Base-by-base conservation (phyloP, 2,797 vertebrate species). In the Sebastes kiyomatsui region DNA sequence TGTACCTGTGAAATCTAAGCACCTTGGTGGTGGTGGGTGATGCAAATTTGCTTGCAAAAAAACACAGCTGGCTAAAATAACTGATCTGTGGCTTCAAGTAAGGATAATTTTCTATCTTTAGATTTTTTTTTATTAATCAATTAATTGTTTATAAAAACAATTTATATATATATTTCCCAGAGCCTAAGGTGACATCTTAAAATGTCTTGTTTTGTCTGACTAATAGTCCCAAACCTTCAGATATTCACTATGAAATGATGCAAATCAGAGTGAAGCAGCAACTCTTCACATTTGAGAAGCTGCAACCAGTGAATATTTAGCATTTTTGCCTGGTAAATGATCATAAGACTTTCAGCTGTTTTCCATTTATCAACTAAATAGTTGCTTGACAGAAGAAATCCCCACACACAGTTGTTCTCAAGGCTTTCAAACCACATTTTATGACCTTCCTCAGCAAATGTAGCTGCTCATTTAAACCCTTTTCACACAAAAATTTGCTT, bases 391-490 rank as follows among this genome's bases (percentile, higher is more conserved):
- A 62, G 18, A n/a, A 30, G 2, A 60, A 30, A 28, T 18, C 9
- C 10, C 27, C 1, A 61, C 42, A 59, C 27, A 60, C 16, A 30
- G 55, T 27, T 58, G 18, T 32, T 61, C n/a, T 6, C 9, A 22
- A 33, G 6, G 30, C 20, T 33, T 52, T 52, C 20, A 32, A 28
- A 60, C 59, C 18, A 60, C 10, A 59, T 59, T 59, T 59, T 46
- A 0, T 18, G 6, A 18, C 4, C 59, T 30, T 20, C 0, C 25
- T 61, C 28, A 61, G 59, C 7, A 61, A 30, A 30, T 61, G 28
- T 32, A 11, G 25, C 28, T 33, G 30, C n/a, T 55, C n/a, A 55
- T 0, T 12, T 55, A 20, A 8, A 10, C 49, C 0, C 18, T 20
- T n/a, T 52, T 52, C 20, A 0, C 49, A 52, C 49, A 16, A 52